Evolutionary conservation across 1,140 invertebrate genomes (phyloP).

Genomic region (Argopecten irradians): DNA sequence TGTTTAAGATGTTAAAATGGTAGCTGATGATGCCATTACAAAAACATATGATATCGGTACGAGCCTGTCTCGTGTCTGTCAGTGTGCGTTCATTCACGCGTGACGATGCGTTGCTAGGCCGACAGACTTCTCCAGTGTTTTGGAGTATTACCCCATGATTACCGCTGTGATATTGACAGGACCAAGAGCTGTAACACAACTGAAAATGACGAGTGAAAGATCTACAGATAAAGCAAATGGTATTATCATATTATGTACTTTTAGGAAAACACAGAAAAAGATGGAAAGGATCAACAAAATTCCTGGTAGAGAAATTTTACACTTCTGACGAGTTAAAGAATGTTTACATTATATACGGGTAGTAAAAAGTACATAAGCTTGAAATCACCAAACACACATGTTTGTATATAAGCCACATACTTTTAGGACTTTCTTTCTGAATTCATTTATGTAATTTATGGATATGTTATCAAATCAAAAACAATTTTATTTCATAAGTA

Average conservation of each 20-base stretch:
- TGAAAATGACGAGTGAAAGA: not conserved
- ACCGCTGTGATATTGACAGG: not conserved
- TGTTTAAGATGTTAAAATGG: not conserved
- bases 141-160: not conserved
- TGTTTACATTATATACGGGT: not conserved
- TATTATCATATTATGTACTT: constrained; percentile 12
- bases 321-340: not conserved
- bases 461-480: too few relatives aligned
- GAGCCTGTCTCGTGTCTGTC: not conserved
- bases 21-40: not conserved
- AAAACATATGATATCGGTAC: not conserved
- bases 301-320: not conserved
- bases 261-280: not conserved
- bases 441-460: too few relatives aligned
- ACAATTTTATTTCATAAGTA: too few relatives aligned
- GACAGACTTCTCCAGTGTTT: not conserved
- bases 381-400: too few relatives aligned
- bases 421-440: too few relatives aligned
- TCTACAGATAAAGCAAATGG: not conserved
- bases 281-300: not conserved
- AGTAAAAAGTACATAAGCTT: not conserved
- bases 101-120: not conserved
- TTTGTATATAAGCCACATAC: too few relatives aligned
- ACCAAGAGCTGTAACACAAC: not conserved
- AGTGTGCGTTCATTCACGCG: not conserved